Conservation (phyloP, 2,113 vertebrate species). For the Plestiodon gilberti region DNA sequence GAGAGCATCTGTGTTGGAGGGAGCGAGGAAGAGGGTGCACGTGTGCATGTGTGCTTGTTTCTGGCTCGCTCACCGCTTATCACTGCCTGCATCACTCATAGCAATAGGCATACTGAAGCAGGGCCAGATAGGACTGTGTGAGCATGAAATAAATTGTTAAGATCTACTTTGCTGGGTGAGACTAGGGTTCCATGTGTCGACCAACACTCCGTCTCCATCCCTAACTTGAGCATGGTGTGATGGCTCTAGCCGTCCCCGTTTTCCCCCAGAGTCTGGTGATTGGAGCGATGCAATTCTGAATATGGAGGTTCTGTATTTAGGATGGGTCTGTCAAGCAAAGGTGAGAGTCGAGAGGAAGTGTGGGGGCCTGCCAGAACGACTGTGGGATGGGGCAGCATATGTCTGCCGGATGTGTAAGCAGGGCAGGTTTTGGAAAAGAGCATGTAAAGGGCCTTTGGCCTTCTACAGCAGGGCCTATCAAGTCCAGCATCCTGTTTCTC, state of each 20-base stretch:
- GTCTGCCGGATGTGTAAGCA: background rate
- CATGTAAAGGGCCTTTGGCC: too few species aligned
- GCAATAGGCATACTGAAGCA: background rate
- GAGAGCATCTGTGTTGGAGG: background rate
- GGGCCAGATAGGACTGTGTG: background rate
- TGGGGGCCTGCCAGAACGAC: background rate
- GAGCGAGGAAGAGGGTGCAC: background rate
- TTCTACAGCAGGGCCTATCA: too few species aligned
- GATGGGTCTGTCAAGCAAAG: too few species aligned
- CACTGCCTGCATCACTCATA: too few species aligned
- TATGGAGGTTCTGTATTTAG: background rate
- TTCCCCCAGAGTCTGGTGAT: too few species aligned
- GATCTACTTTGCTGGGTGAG: too few species aligned
- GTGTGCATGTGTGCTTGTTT: background rate
- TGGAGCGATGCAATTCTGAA: background rate
- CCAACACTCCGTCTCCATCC: too few species aligned
- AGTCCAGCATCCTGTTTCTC: too few species aligned
- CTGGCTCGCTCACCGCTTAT: too few species aligned
- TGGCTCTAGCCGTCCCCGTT: background rate
- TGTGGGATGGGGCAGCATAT: background rate
- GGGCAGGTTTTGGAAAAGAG: too few species aligned
- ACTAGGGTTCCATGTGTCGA: too few species aligned
- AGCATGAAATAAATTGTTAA: background rate
- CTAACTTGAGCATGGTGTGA: background rate
- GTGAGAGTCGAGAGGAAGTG: background rate